Percentiles rank a stretch among this genome's conserved stretches.
phyloP scores from a whole-genome alignment of 2,797 vertebrate genomes.

The Urophycis tenuis region DNA sequence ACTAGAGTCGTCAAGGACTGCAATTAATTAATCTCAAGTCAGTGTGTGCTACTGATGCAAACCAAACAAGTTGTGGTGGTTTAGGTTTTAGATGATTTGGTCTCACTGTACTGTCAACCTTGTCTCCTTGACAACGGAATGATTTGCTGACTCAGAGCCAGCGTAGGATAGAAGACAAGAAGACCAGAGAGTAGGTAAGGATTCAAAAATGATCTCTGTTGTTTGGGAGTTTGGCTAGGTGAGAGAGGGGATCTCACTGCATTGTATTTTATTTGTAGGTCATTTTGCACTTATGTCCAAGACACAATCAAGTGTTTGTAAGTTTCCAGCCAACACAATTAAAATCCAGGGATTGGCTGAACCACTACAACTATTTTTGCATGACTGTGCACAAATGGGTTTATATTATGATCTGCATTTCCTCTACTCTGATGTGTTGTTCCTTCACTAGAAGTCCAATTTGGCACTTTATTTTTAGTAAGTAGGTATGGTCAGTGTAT shows the following conservation, averaged over 20 bases:
- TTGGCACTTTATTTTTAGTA: conserved; percentile 63
- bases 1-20: neutral
- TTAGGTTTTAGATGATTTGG: conserved; percentile 29
- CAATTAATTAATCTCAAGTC: conserved; percentile 47
- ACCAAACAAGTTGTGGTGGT: conserved; percentile 30
- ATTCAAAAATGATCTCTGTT: conserved; percentile 21
- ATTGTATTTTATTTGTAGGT: conserved; percentile 43
- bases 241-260: conserved; percentile 43
- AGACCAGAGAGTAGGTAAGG: conserved; percentile 21
- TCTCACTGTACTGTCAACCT: conserved; percentile 15
- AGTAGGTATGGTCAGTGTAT: conserved; percentile 39
- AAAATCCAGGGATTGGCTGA: conserved; percentile 51
- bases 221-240: conserved; percentile 36
- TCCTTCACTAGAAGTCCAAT: conserved; percentile 42
- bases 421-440: conserved; percentile 32
- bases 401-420: conserved; percentile 21
- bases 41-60: conserved; percentile 37
- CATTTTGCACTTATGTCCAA: conserved; percentile 72
- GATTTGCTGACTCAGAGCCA: conserved; percentile 14
- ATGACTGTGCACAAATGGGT: conserved; percentile 58
- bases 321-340: conserved; percentile 48
- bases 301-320: conserved; percentile 65
- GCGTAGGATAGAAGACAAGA: neutral
- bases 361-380: conserved; percentile 52
- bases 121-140: neutral